These are phyloP conservation scores for Polietes domitor DNA, from an alignment of 2,888 invertebrate genomes.

Conservation along the genomic window DNA sequence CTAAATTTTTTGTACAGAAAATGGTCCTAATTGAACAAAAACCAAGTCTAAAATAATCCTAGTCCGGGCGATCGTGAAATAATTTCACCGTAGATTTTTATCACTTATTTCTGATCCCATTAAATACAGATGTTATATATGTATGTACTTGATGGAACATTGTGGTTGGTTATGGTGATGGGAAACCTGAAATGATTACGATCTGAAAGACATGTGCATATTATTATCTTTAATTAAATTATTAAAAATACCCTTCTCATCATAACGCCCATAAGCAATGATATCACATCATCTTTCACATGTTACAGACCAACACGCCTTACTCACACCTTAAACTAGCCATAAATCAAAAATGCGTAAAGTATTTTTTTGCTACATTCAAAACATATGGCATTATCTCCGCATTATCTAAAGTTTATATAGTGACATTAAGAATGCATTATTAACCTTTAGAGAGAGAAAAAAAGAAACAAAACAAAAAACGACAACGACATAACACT, in stretches of 20 bases:
- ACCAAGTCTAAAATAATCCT: too few relatives aligned
- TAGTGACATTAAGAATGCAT: conserved; percentile 24
- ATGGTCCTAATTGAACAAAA: too few relatives aligned
- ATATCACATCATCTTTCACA: background rate
- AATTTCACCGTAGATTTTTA: too few relatives aligned
- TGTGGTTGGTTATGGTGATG: too few relatives aligned
- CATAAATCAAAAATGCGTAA: conserved; percentile 18
- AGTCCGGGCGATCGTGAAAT: too few relatives aligned
- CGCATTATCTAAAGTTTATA: background rate
- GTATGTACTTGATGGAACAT: too few relatives aligned
- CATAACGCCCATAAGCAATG: background rate
- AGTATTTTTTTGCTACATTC: background rate
- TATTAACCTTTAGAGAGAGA: background rate
- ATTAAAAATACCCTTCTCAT: background rate
- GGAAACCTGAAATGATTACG: background rate
- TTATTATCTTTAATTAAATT: background rate
- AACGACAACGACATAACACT: conserved; percentile 24
- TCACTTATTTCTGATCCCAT: too few relatives aligned
- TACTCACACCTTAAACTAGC: background rate
- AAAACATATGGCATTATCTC: conserved; percentile 15
- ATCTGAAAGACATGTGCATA: too few relatives aligned
- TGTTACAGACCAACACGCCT: background rate
- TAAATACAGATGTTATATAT: too few relatives aligned
- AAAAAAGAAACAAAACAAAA: conserved; percentile 43
- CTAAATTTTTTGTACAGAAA: too few relatives aligned